Evolutionary conservation across 2,797 vertebrate species (phyloP), one percentile per base, ranked within the genome.

Genomic region (Sebastes melanostomus): DNA sequence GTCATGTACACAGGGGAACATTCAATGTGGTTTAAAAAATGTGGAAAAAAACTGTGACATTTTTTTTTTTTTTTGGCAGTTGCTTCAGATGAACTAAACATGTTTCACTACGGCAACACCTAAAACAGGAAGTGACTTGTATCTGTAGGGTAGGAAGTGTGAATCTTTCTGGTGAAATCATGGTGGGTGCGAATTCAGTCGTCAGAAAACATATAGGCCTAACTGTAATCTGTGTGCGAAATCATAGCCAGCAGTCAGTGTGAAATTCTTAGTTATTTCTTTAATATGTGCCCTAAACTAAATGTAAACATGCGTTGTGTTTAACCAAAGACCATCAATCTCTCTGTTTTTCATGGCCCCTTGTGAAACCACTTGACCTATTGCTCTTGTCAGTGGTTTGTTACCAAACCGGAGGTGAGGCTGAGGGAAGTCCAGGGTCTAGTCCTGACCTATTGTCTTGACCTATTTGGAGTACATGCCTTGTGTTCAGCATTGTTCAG

Each of bases 111-210:
- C 84, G 69, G 73, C 67, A 88, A 88, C 81, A 30, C 42, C 22
- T 71, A 46, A 89, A 89, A 92, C 81, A 92, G 93, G 92, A 94
- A 93, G 74, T 82, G 1, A 65, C 32, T 75, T 59, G 4, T 38
- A 18, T 27, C 27, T 16, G 3, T 18, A 20, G 3, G 8, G 9
- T n/a, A n/a, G 20, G 24, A 76, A 13, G 60, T 78, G 75, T 66
- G 2, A 38, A 8, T 2, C 25, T 61, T 6, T 55, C 34, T 0
- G 9, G 14, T 68, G 20, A 50, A 58, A 38, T 46, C 6, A 52
- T 38, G 5, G 20, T 56, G 16, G 9, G 9, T 58, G 68, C 34
- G 10, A 65, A 20, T 4, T 30, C 50, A 13, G 7, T 50, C 4
- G 24, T 61, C 12, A 16, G 3, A 59, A 36, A 63, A 78, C 1